Evolutionary conservation across 2,888 invertebrate genomes (phyloP), one percentile per base, ranked within the genome.

Genomic region (Choristoneura rosaceana): DNA sequence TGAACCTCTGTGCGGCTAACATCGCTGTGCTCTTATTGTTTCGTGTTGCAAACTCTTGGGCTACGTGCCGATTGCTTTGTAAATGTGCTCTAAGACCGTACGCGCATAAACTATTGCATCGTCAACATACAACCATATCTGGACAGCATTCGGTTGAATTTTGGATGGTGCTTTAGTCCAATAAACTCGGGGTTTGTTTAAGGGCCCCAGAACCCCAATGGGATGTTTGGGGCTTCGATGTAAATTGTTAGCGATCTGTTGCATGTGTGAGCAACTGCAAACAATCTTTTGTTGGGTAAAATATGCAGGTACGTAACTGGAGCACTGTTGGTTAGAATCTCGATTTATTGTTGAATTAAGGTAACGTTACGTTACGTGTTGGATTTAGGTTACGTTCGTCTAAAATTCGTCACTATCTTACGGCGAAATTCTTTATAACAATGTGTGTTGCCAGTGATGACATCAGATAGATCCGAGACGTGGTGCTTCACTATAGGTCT

Each of bases 41-140:
- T 25, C 68, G 68, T 69, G 50, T 59, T 43, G 25, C 63, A 73
- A 73, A 73, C 73, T 71, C 71, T 47, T 63, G 41, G 68, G 8
- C 58, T 64, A 64, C 73, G 73, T 73, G 73, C 73, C 73, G 63
- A 73, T 73, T 68, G 73, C 63, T 64, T 68, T 41, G 71, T 50
- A 68, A 73, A 71, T 68, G 63, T 45, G 55, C 52, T 45, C 71
- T 25, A n/a, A 17, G 25, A 38, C 38, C 58, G 15, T 41, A 65
- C 12, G 10, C n/a, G 10, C 41, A 12, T 14, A 33, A 10, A 45
- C 17, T 10, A 50, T 12, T 3, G 15, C 58, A 7, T n/a, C 62
- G 15, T 0, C 68, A 58, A 60, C 9, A 43, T 17, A 0, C 12
- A 25, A 25, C 38, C 58, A 33, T 60, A 59, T 12, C 34, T 9